Percentiles rank a stretch among this genome's conserved stretches.
Evolutionary conservation across 2,113 vertebrate genomes (phyloP).

Genomic region (Gorilla gorilla): DNA sequence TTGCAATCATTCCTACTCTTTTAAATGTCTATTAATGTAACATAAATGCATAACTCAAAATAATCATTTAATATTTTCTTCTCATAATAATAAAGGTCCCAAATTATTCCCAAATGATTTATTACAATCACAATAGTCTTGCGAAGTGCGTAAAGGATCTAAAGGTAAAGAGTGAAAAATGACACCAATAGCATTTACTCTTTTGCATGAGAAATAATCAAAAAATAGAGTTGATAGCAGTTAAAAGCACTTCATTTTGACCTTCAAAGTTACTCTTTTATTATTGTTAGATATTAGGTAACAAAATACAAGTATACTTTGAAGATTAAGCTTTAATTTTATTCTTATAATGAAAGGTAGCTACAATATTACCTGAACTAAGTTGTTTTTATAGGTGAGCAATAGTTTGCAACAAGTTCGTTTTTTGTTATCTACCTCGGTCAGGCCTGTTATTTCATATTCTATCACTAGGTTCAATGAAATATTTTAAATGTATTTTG

Average conservation of each 20-base stretch:
- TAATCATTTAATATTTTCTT: not conserved
- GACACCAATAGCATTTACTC: not conserved
- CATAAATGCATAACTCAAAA: not conserved
- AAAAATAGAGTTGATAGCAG: not conserved
- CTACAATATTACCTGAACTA: not conserved
- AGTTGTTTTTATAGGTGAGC: not conserved
- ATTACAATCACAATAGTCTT: not conserved
- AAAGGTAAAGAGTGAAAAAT: not conserved
- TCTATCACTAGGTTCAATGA: not conserved
- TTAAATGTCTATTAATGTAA: not conserved
- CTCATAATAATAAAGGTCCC: not conserved
- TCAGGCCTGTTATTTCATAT: not conserved
- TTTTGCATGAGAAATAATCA: not conserved
- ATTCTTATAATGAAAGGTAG: not conserved
- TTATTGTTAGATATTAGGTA: not conserved
- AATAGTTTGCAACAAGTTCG: not conserved
- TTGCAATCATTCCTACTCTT: not conserved
- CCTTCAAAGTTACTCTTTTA: not conserved
- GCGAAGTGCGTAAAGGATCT: not conserved
- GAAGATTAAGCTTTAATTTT: not conserved
- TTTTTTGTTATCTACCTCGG: not conserved
- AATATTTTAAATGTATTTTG: not conserved
- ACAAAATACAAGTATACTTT: not conserved
- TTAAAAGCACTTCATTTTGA: not conserved
- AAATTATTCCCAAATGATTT: constrained; percentile 2